Evolutionary conservation across 2,113 vertebrate genomes (phyloP).

Genomic region (Nothoprocta pentlandii): DNA sequence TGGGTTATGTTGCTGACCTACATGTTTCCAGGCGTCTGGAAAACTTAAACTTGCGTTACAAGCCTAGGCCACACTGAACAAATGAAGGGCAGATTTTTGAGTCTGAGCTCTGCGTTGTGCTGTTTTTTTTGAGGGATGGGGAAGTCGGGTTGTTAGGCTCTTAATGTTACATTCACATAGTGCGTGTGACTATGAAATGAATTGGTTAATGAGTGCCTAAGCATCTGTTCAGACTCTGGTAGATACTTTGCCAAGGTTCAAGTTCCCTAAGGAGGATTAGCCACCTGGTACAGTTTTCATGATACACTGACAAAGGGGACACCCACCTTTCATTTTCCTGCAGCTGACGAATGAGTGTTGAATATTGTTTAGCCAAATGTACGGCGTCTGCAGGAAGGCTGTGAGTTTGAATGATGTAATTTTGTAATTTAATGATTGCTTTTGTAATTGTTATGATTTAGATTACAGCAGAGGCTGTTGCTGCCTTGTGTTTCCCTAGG

Average conservation of each 20-base stretch:
- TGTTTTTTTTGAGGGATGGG: neutral
- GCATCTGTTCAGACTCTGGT: slow-evolving; percentile 70
- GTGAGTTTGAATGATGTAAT: neutral
- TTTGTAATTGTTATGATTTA: slow-evolving; percentile 3
- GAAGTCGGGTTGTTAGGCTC: neutral
- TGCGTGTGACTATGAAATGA: slow-evolving; percentile 57
- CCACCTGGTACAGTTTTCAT: slow-evolving; percentile 70
- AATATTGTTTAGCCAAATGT: neutral
- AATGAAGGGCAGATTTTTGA: neutral
- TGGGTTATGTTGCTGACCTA: neutral
- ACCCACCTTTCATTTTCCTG: slow-evolving; percentile 48
- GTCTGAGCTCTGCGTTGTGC: neutral
- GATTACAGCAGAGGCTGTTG: neutral
- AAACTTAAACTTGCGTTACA: neutral
- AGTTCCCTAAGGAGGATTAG: slow-evolving; percentile 73
- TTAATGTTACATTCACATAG: slow-evolving; percentile 35
- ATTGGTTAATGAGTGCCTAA: slow-evolving; percentile 69
- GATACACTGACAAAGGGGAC: slow-evolving; percentile 56
- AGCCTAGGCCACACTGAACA: neutral
- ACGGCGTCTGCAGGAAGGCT: neutral
- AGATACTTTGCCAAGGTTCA: slow-evolving; percentile 67
- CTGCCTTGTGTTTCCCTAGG: neutral
- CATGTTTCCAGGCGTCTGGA: neutral
- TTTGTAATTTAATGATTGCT: slow-evolving; percentile 8
- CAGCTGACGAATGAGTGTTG: neutral